Base-by-base conservation (phyloP, 2,888 invertebrate genomes). In the Willowsia nigromaculata region DNA sequence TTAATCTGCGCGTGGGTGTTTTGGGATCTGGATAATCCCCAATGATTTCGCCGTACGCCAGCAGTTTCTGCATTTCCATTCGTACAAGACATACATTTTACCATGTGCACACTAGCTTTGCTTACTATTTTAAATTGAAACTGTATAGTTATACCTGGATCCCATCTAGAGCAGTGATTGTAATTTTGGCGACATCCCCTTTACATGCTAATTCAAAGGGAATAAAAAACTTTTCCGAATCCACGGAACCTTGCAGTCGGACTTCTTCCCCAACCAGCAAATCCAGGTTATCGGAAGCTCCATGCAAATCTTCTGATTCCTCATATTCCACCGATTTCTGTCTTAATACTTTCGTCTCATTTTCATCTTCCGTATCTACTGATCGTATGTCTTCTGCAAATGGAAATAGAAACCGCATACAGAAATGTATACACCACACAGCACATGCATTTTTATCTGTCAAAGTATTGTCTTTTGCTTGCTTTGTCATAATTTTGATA, bases 141-240 rank as follows among this genome's bases (percentile, higher is more conserved):
- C 22, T 18, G 18, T 22, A 22, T 56, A 11, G 18, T 71, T 71
- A 15, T 82, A 91, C 96, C 94, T 96, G 95, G 65, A 99, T 95
- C 93, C 99, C 99, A 94, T 99, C 99, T 71, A 99, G 95, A 0
- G 99, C 98, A 0, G 98, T 98, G 25, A 98, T 98, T 0, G 99
- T 99, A 94, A 99, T 99, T 92, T 98, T 95, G 5, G 99, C 96
- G 81, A 98, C 97, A 94, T 98, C 98, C 93, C 99, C 99, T 94
- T 99, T 98, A 94, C 99, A 99, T 0, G 99, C 99, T 94, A 99
- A 94, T 94, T 99, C 99, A 94, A 99, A 99, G 0, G 99, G 99
- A 92, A 99, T 94, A 94, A 99, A 99, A 94, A 99, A 99, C 93
- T 98, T 98, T 94, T 99, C 99, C 4, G 99, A 99, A 85, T 98